These are phyloP conservation scores for Miichthys miiuy DNA, from an alignment of 2,797 vertebrate species.

Conservation along the genomic window DNA sequence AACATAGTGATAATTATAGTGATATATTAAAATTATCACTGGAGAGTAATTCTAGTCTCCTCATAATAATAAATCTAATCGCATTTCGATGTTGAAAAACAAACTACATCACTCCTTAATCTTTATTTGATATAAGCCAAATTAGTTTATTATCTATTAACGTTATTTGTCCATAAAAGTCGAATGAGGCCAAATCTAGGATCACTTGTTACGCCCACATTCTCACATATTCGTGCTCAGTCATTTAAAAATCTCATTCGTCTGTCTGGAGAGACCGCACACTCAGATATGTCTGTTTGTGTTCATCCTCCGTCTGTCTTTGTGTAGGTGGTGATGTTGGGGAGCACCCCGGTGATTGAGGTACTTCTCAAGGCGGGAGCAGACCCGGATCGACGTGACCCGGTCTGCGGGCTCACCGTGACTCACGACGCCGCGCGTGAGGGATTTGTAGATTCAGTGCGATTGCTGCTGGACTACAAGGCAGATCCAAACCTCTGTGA, in stretches of 20 bases:
- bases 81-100: background rate
- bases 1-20: background rate
- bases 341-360: conserved; percentile 82
- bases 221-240: background rate
- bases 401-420: conserved; percentile 86
- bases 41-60: background rate
- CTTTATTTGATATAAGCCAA: no score
- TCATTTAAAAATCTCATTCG: background rate
- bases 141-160: background rate
- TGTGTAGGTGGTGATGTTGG: conserved; percentile 90
- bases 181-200: background rate
- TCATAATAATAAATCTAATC: background rate
- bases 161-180: background rate
- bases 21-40: background rate
- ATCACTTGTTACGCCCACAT: background rate
- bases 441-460: conserved; percentile 90
- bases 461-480: conserved; percentile 84
- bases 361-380: conserved; percentile 86
- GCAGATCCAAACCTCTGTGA: conserved; percentile 90
- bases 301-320: no score
- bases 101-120: background rate
- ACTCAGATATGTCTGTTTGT: background rate
- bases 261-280: no score
- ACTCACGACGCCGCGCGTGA: conserved; percentile 93
- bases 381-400: conserved; percentile 88